phyloP scores from a whole-genome alignment of 2,888 invertebrate species.

The Tholera decimalis region DNA sequence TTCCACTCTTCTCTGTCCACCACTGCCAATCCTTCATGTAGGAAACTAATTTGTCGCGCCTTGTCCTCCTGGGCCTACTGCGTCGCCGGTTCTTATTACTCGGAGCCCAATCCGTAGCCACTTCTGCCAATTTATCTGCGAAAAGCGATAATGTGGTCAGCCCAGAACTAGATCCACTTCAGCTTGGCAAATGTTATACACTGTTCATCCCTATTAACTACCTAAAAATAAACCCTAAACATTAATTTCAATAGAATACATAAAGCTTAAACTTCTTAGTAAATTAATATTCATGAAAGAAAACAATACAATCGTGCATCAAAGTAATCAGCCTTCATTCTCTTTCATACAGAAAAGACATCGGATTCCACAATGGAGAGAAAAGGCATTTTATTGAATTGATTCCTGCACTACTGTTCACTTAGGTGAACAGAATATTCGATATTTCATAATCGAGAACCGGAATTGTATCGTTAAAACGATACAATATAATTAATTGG shows the following conservation, averaged over 20 bases:
- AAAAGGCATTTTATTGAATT: slow-evolving; percentile 45
- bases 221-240: neutral
- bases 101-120: no score
- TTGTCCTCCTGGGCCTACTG: no score
- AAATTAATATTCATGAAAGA: slow-evolving; percentile 39
- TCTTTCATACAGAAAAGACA: slow-evolving; percentile 28
- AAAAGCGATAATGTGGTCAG: no score
- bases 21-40: no score
- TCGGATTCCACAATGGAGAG: slow-evolving; percentile 30
- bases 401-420: slow-evolving; percentile 39
- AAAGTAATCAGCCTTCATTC: slow-evolving; percentile 9
- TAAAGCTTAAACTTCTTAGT: neutral
- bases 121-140: no score
- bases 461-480: slow-evolving; percentile 23
- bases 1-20: no score
- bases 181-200: no score
- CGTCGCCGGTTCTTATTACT: no score
- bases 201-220: neutral
- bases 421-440: slow-evolving; percentile 41
- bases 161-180: no score
- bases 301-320: slow-evolving; percentile 16
- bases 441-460: slow-evolving; percentile 41
- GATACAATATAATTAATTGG: slow-evolving; percentile 44
- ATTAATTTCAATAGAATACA: slow-evolving; percentile 1
- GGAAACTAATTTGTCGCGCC: no score